Evolutionary conservation across 2,888 invertebrate species (phyloP).

Genomic region (Seladonia tumulorum): DNA sequence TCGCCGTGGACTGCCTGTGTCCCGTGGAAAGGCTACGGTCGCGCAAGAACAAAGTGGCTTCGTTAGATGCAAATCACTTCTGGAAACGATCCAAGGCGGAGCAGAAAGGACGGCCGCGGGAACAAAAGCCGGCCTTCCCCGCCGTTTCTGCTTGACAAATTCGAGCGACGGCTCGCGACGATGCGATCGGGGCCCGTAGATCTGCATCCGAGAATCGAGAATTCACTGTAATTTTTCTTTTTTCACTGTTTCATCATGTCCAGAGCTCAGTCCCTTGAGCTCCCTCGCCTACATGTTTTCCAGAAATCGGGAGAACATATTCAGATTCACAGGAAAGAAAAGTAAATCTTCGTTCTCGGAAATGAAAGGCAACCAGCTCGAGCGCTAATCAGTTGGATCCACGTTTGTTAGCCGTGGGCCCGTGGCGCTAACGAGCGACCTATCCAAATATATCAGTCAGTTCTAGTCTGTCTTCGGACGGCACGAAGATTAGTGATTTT

Average conservation of each 20-base stretch:
- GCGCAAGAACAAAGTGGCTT: conserved; percentile 70
- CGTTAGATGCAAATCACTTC: conserved; percentile 73
- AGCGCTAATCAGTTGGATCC: conserved; percentile 36
- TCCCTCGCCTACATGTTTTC: background rate
- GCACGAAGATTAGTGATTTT: background rate
- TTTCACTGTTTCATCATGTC: background rate
- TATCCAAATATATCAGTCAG: conserved; percentile 18
- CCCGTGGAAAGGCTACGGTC: conserved; percentile 45
- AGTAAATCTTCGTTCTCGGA: background rate
- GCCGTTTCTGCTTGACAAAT: conserved; percentile 67
- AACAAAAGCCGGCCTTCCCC: conserved; percentile 58
- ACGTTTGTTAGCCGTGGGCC: conserved; percentile 10
- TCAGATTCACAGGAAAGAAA: conserved; percentile 13
- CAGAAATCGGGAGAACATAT: too few species aligned
- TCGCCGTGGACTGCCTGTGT: conserved; percentile 29
- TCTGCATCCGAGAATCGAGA: background rate
- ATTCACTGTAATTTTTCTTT: too few species aligned
- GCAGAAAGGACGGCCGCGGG: conserved; percentile 43
- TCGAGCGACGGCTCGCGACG: conserved; percentile 45
- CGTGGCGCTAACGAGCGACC: conserved; percentile 26
- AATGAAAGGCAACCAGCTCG: conserved; percentile 29
- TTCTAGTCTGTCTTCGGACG: background rate
- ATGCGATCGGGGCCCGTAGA: conserved; percentile 30
- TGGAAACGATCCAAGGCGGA: conserved; percentile 68
- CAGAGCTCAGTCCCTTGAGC: background rate